Evolutionary conservation across 2,797 vertebrate genomes (phyloP), one percentile per base, ranked within the genome.

Genomic region (Xiphophorus birchmanni): DNA sequence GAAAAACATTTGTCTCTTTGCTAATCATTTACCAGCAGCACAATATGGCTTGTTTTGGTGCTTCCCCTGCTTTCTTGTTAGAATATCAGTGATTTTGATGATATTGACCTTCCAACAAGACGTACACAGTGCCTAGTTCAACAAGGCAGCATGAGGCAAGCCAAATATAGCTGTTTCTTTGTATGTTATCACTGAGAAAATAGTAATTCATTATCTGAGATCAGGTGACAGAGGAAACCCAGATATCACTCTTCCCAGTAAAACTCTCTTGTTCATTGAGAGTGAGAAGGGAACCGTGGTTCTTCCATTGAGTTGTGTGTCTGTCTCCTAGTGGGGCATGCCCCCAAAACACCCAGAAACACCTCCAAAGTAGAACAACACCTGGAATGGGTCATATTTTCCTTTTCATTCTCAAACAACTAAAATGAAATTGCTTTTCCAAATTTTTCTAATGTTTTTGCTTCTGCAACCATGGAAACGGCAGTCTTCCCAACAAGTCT

Each of bases 21-120:
- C 74, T 91, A 92, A 94, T 92, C 81, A 93, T 93, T 93, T 81
- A 92, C 88, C 86, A 83, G 58, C 82, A 73, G 56, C 60, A 52
- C 54, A 81, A 76, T 83, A 47, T 80, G 76, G 40, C 72, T 78
- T 75, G 54, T 80, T 85, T 80, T 74, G 73, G 72, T 83, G 77
- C 56, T 82, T 78, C 77, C 12, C 37, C 21, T 80, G 35, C 45
- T 45, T 45, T 73, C 3, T 73, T 72, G 69, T 72, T 47, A 73
- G 44, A 73, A 47, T 47, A 47, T 73, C 23, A 71, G 1, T 54
- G 23, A 47, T 80, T 79, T 23, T 45, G 76, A 77, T 58, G 3
- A 47, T n/a, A 21, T 37, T 42, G 0, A 18, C 3, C n/a, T 78
- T 74, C 56, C 32, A 13, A 58, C 56, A 79, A 83, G 5, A 76